Conservation (phyloP, 2,113 vertebrate species). For the Symphodus melops region DNA sequence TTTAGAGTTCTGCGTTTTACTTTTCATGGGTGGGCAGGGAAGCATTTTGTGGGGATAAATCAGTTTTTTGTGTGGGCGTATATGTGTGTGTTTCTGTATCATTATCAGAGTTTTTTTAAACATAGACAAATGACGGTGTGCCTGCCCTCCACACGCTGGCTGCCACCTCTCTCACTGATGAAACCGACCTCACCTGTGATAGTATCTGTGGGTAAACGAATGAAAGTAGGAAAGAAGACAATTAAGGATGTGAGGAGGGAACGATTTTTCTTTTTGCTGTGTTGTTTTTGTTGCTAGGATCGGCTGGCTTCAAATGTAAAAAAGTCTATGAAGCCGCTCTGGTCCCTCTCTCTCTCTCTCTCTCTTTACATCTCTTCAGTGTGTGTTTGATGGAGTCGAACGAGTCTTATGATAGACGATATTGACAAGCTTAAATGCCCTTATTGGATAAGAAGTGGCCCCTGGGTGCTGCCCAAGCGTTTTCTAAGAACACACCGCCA, state of each 20-base stretch:
- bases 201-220: not conserved
- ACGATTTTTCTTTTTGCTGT: not conserved
- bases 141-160: slow-evolving; percentile 37
- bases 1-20: slow-evolving; percentile 15
- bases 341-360: slow-evolving; percentile 1
- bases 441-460: slow-evolving; percentile 60
- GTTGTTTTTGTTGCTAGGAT: slow-evolving; percentile 15
- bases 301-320: not conserved
- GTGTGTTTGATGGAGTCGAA: slow-evolving; percentile 52
- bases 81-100: slow-evolving; percentile 17
- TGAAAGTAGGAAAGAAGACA: not conserved
- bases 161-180: slow-evolving; percentile 16
- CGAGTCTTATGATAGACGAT: slow-evolving; percentile 58
- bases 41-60: slow-evolving; percentile 1
- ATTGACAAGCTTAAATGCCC: slow-evolving; percentile 66
- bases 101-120: slow-evolving; percentile 17
- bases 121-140: slow-evolving; percentile 34
- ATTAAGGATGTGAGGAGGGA: not conserved
- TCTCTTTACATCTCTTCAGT: slow-evolving; percentile 20
- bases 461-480: slow-evolving; percentile 60
- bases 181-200: slow-evolving; percentile 8
- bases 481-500: slow-evolving; percentile 45
- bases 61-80: slow-evolving; percentile 1
- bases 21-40: not conserved
- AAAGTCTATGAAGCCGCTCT: too few species aligned